Conservation (phyloP, 35 echinoderm and acorn worm genomes). For the Strongylocentrotus purpuratus region DNA sequence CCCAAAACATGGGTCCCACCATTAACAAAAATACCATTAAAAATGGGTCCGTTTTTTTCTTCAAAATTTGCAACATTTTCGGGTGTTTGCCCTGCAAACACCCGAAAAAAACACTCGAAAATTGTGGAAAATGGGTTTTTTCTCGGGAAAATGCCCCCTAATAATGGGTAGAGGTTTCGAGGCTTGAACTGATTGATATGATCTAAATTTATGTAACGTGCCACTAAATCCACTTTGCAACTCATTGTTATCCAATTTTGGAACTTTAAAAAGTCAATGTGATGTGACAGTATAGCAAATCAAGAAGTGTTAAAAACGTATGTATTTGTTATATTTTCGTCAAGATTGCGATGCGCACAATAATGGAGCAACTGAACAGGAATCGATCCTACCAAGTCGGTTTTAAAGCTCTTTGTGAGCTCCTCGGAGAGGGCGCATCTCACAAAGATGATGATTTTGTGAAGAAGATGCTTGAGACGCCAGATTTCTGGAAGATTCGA, state of each 20-base stretch:
- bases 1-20: too few relatives aligned
- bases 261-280: neutral
- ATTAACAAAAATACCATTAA: too few relatives aligned
- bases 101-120: too few relatives aligned
- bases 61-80: too few relatives aligned
- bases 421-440: neutral
- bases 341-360: neutral
- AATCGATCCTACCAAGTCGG: neutral
- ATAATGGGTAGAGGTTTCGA: too few relatives aligned
- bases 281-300: neutral
- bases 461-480: slow-evolving; percentile 31
- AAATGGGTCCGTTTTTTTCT: too few relatives aligned
- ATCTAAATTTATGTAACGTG: too few relatives aligned
- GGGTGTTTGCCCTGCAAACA: too few relatives aligned
- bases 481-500: slow-evolving; percentile 29
- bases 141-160: too few relatives aligned
- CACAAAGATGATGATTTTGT: slow-evolving; percentile 28
- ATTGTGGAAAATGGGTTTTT: too few relatives aligned
- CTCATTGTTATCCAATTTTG: neutral
- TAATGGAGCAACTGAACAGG: slow-evolving; percentile 20
- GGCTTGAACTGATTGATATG: too few relatives aligned
- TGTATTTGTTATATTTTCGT: neutral
- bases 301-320: neutral
- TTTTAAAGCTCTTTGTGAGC: slow-evolving; percentile 31
- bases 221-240: neutral